A percentile compares a stretch with the other conserved stretches of the same genome.
These are phyloP conservation scores for Panulirus ornatus DNA, from an alignment of 1,140 invertebrate genomes.

Conservation along the genomic window DNA sequence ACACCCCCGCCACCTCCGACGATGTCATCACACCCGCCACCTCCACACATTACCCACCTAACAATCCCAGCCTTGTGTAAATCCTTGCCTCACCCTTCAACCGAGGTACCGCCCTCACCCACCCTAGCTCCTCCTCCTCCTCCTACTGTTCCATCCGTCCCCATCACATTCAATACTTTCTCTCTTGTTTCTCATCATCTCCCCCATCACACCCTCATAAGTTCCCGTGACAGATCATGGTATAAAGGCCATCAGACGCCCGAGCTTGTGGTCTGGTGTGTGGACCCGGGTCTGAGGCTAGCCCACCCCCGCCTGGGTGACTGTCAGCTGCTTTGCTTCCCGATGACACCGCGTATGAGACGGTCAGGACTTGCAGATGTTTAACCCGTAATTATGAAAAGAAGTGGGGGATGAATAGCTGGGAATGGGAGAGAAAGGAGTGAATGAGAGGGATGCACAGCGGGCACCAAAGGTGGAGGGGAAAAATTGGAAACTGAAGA, in stretches of 20 bases:
- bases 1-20: too few relatives aligned
- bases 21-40: slow-evolving; percentile 15
- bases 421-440: background rate
- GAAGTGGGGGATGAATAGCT: slow-evolving; percentile 17
- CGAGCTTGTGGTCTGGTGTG: too few relatives aligned
- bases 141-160: background rate
- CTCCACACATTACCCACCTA: background rate
- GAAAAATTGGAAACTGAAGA: background rate
- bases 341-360: slow-evolving; percentile 15
- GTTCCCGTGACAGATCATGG: background rate
- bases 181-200: background rate
- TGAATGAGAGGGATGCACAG: background rate
- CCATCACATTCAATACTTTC: background rate
- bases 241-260: too few relatives aligned
- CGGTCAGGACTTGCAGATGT: slow-evolving; percentile 48
- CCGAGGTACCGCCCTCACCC: too few relatives aligned
- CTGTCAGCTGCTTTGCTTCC: slow-evolving; percentile 30
- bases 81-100: background rate
- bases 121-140: background rate
- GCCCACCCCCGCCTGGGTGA: background rate
- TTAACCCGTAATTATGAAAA: slow-evolving; percentile 41
- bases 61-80: slow-evolving; percentile 4
- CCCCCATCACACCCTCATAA: background rate
- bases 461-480: background rate
- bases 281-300: too few relatives aligned